Evolutionary conservation across 1,140 invertebrate genomes (phyloP).

Genomic region (Heterodera carotae): DNA sequence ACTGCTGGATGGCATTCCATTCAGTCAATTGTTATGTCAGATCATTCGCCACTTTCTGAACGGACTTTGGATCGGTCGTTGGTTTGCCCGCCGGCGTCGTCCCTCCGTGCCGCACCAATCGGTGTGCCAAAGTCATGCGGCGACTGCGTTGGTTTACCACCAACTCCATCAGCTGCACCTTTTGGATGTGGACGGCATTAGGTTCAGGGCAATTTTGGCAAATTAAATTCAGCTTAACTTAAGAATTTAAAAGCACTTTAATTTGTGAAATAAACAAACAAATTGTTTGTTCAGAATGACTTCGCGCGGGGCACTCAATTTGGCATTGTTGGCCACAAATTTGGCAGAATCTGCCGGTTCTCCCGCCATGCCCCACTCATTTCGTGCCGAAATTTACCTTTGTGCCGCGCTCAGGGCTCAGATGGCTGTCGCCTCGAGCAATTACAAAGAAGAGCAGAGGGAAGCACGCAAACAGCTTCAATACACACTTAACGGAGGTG

Average conservation of each 20-base stretch:
- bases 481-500: slow-evolving; percentile 8
- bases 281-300: slow-evolving; percentile 18
- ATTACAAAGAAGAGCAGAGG: no score
- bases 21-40: background rate
- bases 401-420: slow-evolving; percentile 44
- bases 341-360: slow-evolving; percentile 62
- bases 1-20: no score
- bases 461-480: slow-evolving; percentile 30
- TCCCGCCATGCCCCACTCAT: slow-evolving; percentile 52
- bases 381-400: slow-evolving; percentile 62
- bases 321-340: slow-evolving; percentile 60
- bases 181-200: slow-evolving; percentile 16
- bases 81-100: slow-evolving; percentile 55
- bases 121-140: slow-evolving; percentile 60
- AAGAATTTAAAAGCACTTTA: no score
- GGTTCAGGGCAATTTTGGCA: no score
- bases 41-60: slow-evolving; percentile 59
- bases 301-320: slow-evolving; percentile 52
- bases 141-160: slow-evolving; percentile 64
- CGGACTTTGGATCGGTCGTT: slow-evolving; percentile 61
- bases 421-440: no score
- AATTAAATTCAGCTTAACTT: no score
- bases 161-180: slow-evolving; percentile 58
- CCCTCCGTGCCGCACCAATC: slow-evolving; percentile 41
- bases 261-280: no score